These are phyloP conservation scores for Aphaenogaster ashmeadi DNA, from an alignment of 1,140 invertebrate genomes.

Conservation along the genomic window DNA sequence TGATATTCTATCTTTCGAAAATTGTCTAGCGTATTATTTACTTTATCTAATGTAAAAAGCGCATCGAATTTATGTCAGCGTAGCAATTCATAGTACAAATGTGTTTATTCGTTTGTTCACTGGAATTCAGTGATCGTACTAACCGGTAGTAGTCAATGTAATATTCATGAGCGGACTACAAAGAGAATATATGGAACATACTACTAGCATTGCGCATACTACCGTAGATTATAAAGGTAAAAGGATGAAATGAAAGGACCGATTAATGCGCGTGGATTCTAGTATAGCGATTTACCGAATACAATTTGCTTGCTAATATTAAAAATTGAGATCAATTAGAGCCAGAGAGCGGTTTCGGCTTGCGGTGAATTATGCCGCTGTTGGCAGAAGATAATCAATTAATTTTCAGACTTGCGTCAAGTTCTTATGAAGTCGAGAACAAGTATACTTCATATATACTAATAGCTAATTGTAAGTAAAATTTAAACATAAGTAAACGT, in stretches of 20 bases:
- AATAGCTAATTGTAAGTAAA: not conserved
- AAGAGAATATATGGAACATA: conserved; percentile 45
- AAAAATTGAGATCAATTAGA: conserved; percentile 58
- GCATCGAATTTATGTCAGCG: not conserved
- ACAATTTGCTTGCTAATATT: not conserved
- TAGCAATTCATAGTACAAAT: conserved; percentile 11
- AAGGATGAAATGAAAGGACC: conserved; percentile 31
- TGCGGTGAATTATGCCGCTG: conserved; percentile 6
- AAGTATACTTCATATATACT: not conserved
- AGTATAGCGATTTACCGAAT: conserved; percentile 4
- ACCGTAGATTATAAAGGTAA: conserved; percentile 35
- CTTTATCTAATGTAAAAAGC: not conserved
- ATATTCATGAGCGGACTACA: conserved; percentile 50
- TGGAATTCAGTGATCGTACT: conserved; percentile 42
- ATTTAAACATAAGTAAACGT: not conserved
- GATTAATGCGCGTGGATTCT: conserved; percentile 29
- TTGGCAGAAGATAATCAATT: conserved; percentile 29
- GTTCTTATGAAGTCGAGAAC: not conserved
- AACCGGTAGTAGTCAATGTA: conserved; percentile 47
- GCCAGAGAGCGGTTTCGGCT: not conserved
- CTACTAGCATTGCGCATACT: not conserved
- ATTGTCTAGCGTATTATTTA: conserved; percentile 8
- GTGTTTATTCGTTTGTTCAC: conserved; percentile 33
- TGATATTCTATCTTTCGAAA: not conserved
- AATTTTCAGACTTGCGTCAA: conserved; percentile 7